These are phyloP conservation scores for Belonocnema kinseyi DNA, from an alignment of 1,140 invertebrate species.

Conservation along the genomic window DNA sequence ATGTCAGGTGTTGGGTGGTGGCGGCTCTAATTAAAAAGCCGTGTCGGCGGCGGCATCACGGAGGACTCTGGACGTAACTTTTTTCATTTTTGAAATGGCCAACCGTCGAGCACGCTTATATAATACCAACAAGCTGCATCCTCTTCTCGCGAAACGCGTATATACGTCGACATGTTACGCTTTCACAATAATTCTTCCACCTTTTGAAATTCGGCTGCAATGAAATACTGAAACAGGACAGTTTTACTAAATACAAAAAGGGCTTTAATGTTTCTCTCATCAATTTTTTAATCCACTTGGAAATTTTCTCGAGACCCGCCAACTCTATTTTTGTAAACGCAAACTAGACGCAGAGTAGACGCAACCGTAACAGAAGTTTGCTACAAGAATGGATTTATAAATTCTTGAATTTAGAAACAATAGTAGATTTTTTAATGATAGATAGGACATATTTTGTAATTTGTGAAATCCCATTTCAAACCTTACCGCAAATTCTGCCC, in stretches of 20 bases:
- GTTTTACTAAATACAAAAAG: constrained; percentile 53
- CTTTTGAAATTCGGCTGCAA: constrained; percentile 66
- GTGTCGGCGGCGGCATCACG: constrained; percentile 70
- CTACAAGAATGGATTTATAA: background rate
- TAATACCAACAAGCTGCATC: constrained; percentile 65
- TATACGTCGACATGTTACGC: constrained; percentile 62
- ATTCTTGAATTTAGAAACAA: too few species aligned
- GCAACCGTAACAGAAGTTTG: too few species aligned
- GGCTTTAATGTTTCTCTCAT: constrained; percentile 50
- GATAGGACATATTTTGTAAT: background rate
- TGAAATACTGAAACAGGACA: constrained; percentile 63
- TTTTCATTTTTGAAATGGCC: constrained; percentile 74
- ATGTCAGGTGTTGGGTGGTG: constrained; percentile 71
- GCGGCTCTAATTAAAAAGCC: constrained; percentile 75
- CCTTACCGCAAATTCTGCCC: background rate
- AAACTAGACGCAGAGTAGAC: too few species aligned
- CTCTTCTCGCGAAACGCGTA: constrained; percentile 56
- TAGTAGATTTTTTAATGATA: too few species aligned
- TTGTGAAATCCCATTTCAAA: background rate
- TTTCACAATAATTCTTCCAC: constrained; percentile 69
- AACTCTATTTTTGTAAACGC: too few species aligned
- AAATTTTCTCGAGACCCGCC: too few species aligned
- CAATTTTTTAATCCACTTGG: background rate
- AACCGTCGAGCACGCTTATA: constrained; percentile 68
- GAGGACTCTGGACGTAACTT: constrained; percentile 61